Conservation (phyloP, 2,113 vertebrate genomes). For the Antennarius striatus region DNA sequence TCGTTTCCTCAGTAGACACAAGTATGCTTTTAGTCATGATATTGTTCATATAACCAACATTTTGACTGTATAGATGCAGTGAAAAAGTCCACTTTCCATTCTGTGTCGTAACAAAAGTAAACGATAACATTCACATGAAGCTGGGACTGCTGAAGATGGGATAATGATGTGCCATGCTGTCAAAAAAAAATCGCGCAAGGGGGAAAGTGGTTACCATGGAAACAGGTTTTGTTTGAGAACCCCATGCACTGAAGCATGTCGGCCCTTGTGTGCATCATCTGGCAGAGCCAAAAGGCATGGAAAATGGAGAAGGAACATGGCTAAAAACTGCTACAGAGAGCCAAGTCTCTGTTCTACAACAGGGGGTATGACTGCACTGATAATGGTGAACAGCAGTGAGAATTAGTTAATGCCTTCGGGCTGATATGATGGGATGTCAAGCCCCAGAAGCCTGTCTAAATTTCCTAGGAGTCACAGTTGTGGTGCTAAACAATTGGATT, state of each 20-base stretch:
- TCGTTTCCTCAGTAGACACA: neutral
- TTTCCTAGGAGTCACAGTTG: slow-evolving; percentile 36
- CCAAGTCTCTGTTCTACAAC: neutral
- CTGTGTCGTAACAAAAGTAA: neutral
- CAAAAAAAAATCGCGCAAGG: slow-evolving; percentile 48
- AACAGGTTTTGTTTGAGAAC: slow-evolving; percentile 74
- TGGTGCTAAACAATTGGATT: slow-evolving; percentile 14
- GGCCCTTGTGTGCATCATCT: slow-evolving; percentile 37
- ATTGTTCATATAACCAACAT: neutral
- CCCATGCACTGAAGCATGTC: slow-evolving; percentile 49
- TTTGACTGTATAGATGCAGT: neutral
- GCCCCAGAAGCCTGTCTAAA: slow-evolving; percentile 17
- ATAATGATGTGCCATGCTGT: slow-evolving; percentile 46
- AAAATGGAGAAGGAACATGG: slow-evolving; percentile 11
- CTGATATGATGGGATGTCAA: slow-evolving; percentile 35
- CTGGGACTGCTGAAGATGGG: slow-evolving; percentile 14
- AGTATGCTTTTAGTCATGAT: too few species aligned
- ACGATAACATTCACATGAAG: neutral
- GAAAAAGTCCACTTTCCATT: neutral
- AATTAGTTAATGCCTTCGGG: neutral
- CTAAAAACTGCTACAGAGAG: slow-evolving; percentile 22
- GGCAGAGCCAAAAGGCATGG: slow-evolving; percentile 27
- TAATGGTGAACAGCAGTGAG: slow-evolving; percentile 15
- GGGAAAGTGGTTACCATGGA: slow-evolving; percentile 69
- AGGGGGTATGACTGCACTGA: slow-evolving; percentile 12